These are phyloP conservation scores for Manis crassicaudata DNA, from an alignment of 2,797 vertebrate species.

Conservation along the genomic window DNA sequence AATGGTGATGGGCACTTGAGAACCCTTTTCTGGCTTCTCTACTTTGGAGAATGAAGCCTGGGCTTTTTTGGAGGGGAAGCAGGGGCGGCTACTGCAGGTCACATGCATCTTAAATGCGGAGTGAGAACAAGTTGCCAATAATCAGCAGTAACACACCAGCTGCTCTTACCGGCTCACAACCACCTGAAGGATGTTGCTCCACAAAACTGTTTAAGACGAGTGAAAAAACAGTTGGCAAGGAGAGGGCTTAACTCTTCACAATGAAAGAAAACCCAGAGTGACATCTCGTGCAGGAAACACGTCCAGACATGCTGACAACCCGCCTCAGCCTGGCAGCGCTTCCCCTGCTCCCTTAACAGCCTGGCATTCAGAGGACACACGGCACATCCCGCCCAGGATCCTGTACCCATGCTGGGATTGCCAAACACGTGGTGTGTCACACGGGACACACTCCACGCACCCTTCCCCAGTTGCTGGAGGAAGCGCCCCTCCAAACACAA, in stretches of 20 bases:
- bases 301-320: too few relatives aligned
- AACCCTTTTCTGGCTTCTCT: not conserved
- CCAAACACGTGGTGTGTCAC: not conserved
- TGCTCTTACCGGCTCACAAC: not conserved
- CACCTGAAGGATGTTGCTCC: not conserved
- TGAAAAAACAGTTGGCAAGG: not conserved
- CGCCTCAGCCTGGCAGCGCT: too few relatives aligned
- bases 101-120: not conserved
- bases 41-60: not conserved
- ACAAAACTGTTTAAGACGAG: not conserved
- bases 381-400: not conserved
- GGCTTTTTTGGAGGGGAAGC: not conserved
- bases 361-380: not conserved
- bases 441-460: not conserved
- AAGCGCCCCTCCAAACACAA: not conserved
- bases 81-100: not conserved
- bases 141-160: not conserved
- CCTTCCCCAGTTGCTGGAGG: not conserved
- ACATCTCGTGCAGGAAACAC: not conserved
- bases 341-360: too few relatives aligned
- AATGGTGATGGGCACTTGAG: not conserved
- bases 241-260: not conserved
- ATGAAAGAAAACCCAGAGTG: not conserved
- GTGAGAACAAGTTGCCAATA: not conserved
- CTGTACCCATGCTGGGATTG: not conserved